A percentile compares a stretch with the other conserved stretches of the same genome.
Evolutionary conservation across 2,113 vertebrate species (phyloP).

Genomic region (Nycticebus coucang): DNA sequence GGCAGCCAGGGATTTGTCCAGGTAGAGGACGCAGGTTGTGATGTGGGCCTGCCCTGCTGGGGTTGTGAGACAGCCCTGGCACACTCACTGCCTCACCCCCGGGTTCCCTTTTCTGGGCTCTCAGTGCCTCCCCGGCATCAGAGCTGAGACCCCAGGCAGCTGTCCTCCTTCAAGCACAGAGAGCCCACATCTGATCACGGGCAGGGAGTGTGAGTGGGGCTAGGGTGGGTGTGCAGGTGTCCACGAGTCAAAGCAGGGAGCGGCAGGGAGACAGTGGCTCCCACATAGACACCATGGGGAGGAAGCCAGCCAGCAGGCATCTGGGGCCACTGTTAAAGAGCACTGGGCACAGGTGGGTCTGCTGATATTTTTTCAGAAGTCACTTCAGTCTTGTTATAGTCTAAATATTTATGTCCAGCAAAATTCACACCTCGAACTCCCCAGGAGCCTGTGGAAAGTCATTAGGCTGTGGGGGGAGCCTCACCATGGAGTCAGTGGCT

Average conservation of each 20-base stretch:
- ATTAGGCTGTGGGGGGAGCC: not conserved
- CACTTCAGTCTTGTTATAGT: not conserved
- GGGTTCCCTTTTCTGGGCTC: not conserved
- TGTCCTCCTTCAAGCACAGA: not conserved
- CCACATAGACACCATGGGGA: too few species aligned
- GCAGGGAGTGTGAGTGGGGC: too few species aligned
- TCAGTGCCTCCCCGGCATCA: not conserved
- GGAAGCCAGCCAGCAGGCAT: too few species aligned
- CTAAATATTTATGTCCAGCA: not conserved
- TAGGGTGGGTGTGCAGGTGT: too few species aligned
- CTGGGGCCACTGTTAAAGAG: not conserved
- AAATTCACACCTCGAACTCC: not conserved
- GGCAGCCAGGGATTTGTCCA: too few species aligned
- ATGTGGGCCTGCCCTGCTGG: accelerated
- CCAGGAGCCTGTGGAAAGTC: not conserved
- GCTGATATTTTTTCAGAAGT: not conserved
- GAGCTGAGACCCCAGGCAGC: not conserved
- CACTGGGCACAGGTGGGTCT: accelerated
- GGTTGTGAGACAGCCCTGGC: not conserved
- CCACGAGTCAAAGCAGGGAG: too few species aligned
- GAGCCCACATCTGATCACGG: not conserved
- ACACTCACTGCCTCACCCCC: not conserved
- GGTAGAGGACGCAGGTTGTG: not conserved
- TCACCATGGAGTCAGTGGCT: not conserved
- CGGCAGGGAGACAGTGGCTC: not conserved